Conservation (phyloP, 2,888 invertebrate species). For the Phalera bucephala region DNA sequence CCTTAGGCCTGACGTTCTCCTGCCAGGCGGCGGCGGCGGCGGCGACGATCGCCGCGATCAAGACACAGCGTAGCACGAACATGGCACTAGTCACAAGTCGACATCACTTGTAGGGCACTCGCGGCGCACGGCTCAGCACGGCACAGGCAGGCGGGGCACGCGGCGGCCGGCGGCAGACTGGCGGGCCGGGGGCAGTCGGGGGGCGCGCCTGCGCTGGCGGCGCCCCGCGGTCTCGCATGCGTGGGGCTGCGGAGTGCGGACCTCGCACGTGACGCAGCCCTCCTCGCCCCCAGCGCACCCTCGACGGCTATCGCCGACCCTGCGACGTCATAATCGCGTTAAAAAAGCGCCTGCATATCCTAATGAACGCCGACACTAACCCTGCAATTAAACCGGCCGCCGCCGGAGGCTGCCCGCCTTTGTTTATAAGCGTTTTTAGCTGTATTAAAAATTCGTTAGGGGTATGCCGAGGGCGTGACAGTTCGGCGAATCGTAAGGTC, state of each 20-base stretch:
- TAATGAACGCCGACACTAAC: conserved; percentile 75
- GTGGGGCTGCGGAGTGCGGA: conserved; percentile 82
- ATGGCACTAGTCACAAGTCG: conserved; percentile 81
- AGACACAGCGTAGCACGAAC: conserved; percentile 76
- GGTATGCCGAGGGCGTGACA: conserved; percentile 61
- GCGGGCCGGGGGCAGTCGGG: conserved; percentile 67
- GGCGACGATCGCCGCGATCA: conserved; percentile 81
- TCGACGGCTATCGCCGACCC: conserved; percentile 54
- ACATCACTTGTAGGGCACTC: conserved; percentile 77
- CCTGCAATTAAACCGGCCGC: conserved; percentile 71
- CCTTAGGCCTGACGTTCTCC: conserved; percentile 95
- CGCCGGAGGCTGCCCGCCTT: conserved; percentile 49
- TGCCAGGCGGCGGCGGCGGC: conserved; percentile 89
- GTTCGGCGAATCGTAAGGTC: conserved; percentile 64
- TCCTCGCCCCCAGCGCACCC: conserved; percentile 75
- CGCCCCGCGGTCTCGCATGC: conserved; percentile 82
- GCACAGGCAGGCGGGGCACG: conserved; percentile 64
- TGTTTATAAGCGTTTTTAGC: conserved; percentile 66
- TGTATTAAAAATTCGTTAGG: conserved; percentile 67
- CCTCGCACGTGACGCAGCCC: conserved; percentile 82
- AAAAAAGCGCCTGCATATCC: conserved; percentile 79
- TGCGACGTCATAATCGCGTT: conserved; percentile 79
- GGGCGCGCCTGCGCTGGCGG: conserved; percentile 69
- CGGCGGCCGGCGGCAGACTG: conserved; percentile 82
- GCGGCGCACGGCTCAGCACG: conserved; percentile 50